Evolutionary conservation across 2,888 invertebrate species (phyloP).

Genomic region (Furcula furcula): DNA sequence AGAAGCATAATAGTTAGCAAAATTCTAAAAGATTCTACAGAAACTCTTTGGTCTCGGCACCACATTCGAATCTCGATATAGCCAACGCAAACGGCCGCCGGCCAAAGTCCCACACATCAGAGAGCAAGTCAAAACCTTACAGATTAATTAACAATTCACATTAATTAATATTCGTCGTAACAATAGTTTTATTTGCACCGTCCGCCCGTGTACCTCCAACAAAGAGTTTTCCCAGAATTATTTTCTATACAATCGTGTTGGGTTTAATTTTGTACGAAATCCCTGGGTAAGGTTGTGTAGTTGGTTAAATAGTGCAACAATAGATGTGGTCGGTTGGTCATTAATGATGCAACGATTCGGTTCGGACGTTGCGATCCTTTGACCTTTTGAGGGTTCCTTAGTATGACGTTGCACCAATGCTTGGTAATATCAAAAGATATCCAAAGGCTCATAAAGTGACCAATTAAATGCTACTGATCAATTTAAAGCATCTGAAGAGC

Average conservation of each 20-base stretch:
- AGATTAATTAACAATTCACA: conserved; percentile 58
- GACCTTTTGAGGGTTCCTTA: conserved; percentile 49
- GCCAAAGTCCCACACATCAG: conserved; percentile 8
- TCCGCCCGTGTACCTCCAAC: conserved; percentile 43
- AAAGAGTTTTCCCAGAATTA: conserved; percentile 61
- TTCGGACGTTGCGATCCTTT: conserved; percentile 69
- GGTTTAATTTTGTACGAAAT: conserved; percentile 59
- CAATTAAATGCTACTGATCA: no score
- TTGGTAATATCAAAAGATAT: no score
- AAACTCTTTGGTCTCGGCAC: no score
- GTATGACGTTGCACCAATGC: no score
- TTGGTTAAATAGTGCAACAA: conserved; percentile 76
- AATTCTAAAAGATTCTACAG: no score
- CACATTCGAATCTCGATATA: conserved; percentile 22
- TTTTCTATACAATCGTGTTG: conserved; percentile 66
- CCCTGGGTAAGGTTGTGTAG: conserved; percentile 48
- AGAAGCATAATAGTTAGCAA: no score
- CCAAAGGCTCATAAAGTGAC: no score
- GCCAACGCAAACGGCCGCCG: conserved; percentile 22
- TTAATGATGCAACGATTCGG: conserved; percentile 68
- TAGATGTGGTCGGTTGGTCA: conserved; percentile 63
- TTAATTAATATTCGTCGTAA: conserved; percentile 63
- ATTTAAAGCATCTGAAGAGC: no score
- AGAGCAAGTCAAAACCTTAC: conserved; percentile 37
- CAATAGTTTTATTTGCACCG: conserved; percentile 69